phyloP scores from a whole-genome alignment of 2,113 vertebrate genomes.

The Oncorhynchus masou region DNA sequence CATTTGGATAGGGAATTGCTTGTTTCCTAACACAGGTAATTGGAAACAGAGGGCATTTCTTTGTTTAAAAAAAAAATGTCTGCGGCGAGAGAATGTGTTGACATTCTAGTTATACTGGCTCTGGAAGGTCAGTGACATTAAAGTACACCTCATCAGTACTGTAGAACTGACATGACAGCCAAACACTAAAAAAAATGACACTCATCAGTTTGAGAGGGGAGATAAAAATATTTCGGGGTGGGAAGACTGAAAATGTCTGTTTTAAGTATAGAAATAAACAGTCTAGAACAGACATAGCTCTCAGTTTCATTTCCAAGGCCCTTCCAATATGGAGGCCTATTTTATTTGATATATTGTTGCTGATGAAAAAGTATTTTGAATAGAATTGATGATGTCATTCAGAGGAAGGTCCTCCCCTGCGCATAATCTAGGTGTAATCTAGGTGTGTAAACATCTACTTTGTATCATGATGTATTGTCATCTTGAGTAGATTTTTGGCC shows the following conservation, averaged over 20 bases:
- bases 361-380: background rate
- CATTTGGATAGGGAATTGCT: constrained; percentile 40
- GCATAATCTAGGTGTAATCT: background rate
- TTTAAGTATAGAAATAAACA: too few relatives aligned
- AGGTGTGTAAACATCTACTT: constrained; percentile 21
- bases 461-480: constrained; percentile 62
- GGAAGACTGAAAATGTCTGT: too few relatives aligned
- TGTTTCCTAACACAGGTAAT: constrained; percentile 55
- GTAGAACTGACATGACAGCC: constrained; percentile 44
- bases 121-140: constrained; percentile 64
- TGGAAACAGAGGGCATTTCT: constrained; percentile 59
- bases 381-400: constrained; percentile 29
- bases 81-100: constrained; percentile 58
- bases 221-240: background rate
- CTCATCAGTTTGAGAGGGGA: constrained; percentile 11
- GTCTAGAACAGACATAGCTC: too few relatives aligned
- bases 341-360: too few relatives aligned
- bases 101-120: constrained; percentile 63
- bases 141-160: constrained; percentile 52
- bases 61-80: constrained; percentile 58
- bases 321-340: too few relatives aligned
- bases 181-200: background rate
- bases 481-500: constrained; percentile 56
- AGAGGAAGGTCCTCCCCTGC: background rate
- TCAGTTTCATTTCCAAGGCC: too few relatives aligned